Percentiles rank a stretch among this genome's conserved stretches.
These are phyloP conservation scores for Acrossocheilus wenchowensis DNA, from an alignment of 2,797 vertebrate genomes.

Conservation along the genomic window DNA sequence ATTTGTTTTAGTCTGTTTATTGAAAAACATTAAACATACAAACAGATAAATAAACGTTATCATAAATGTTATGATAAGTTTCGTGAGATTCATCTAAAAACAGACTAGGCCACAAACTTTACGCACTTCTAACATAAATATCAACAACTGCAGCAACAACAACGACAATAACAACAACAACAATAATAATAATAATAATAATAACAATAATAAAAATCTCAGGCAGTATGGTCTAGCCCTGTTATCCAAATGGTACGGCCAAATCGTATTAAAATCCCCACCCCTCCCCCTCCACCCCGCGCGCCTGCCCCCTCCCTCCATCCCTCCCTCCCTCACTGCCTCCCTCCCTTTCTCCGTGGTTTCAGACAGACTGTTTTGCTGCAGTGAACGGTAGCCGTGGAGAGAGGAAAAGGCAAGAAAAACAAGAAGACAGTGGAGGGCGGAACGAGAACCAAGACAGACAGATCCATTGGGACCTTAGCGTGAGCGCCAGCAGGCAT, in stretches of 20 bases:
- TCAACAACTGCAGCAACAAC: not conserved
- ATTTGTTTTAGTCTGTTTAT: not conserved
- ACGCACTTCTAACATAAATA: not conserved
- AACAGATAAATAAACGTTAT: not conserved
- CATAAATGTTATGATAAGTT: not conserved
- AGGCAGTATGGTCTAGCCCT: constrained; percentile 74
- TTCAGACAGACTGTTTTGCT: constrained; percentile 84
- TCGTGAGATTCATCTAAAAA: not conserved
- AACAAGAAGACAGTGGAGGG: constrained; percentile 68
- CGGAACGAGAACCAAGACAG: constrained; percentile 66
- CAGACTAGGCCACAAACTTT: not conserved
- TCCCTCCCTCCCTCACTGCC: constrained; percentile 45
- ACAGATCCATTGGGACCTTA: constrained; percentile 59
- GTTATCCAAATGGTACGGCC: constrained; percentile 79
- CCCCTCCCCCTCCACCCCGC: constrained; percentile 48
- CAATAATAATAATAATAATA: not conserved
- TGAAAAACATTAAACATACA: not conserved
- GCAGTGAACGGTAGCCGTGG: constrained; percentile 83
- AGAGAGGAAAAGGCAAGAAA: constrained; percentile 66
- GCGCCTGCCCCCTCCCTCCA: constrained; percentile 35
- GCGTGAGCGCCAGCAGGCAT: constrained; percentile 62
- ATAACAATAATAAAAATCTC: constrained; percentile 34
- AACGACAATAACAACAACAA: constrained; percentile 1
- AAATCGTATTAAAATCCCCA: constrained; percentile 82
- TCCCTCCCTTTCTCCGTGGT: constrained; percentile 67